Base-by-base conservation (phyloP, 2,797 vertebrate species). In the Protosalanx chinensis region DNA sequence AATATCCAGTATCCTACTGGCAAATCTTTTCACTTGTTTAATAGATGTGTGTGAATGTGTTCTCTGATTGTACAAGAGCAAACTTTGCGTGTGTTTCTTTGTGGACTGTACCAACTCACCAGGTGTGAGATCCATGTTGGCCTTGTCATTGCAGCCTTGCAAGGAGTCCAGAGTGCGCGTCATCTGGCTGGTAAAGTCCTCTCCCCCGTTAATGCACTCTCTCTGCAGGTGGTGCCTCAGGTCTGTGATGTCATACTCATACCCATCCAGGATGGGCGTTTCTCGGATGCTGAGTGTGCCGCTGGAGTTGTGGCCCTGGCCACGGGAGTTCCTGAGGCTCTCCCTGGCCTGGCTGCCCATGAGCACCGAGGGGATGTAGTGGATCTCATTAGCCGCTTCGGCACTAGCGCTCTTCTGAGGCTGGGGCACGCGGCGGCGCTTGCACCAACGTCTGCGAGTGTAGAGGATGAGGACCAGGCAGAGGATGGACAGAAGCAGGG, bases 401-500 rank as follows among this genome's bases (percentile, higher is more conserved):
- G 98, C 98, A 0, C 98, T 98, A 76, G 97, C 98, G 0, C 97
- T 99, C 81, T 98, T 99, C 91, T 99, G 97, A 0, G 98, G 97
- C 87, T 99, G 98, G 0, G 97, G 97, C 51, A 98, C 96, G 0
- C 97, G 94, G 33, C 98, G 95, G 33, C 98, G 94, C 81, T 98
- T 98, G 82, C 98, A 98, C 98, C 98, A 99, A 3, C 97, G 96
- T 60, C 97, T 89, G 15, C 98, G 94, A 0, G 96, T 98, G 86
- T 98, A 99, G 18, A 99, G 93, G 89, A 98, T 97, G 91, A 98
- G 94, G 53, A 99, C 96, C 80, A 99, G 91, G 85, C 96, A 98
- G 72, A 99, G 90, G 89, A 99, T 95, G 85, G 97, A 98, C 76
- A 99, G 91, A 81, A 99, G 92, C 82, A 98, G 91, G 67, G 98